Percentiles rank a stretch among this genome's conserved stretches.
Evolutionary conservation across 2,888 invertebrate genomes (phyloP).

Genomic region (Sinopyrophorus schimmeli): DNA sequence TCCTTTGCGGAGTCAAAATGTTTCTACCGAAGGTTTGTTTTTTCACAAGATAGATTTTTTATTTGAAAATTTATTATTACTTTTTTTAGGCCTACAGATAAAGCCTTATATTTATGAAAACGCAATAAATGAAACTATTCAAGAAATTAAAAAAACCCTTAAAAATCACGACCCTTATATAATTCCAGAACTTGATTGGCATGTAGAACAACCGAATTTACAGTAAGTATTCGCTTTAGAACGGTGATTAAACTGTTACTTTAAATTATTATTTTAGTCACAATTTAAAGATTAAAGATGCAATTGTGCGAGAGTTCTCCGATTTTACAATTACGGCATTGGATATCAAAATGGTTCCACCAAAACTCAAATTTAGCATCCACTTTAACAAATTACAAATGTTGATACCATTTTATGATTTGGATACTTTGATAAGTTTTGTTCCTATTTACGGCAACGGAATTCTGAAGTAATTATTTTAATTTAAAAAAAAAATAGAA

Average conservation of each 20-base stretch:
- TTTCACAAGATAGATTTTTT: background rate
- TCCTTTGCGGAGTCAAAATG: background rate
- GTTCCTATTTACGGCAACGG: constrained; percentile 9
- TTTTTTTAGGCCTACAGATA: background rate
- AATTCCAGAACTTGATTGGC: background rate
- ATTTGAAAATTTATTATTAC: background rate
- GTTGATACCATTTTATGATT: background rate
- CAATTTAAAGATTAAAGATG: background rate
- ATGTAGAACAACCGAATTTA: background rate
- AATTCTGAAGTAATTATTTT: constrained; percentile 1
- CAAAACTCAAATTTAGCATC: background rate
- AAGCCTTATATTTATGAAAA: constrained; percentile 1
- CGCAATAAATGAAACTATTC: background rate
- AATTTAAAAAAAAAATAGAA: background rate
- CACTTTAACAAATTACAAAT: constrained; percentile 4
- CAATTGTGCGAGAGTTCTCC: background rate
- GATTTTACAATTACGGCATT: background rate
- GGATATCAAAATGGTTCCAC: background rate
- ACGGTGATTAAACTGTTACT: background rate
- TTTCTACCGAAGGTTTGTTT: background rate
- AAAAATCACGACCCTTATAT: background rate
- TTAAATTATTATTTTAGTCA: background rate
- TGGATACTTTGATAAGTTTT: background rate
- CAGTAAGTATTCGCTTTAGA: background rate
- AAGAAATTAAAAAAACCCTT: background rate